phyloP scores from a whole-genome alignment of 2,888 invertebrate species.

The Automeris io region DNA sequence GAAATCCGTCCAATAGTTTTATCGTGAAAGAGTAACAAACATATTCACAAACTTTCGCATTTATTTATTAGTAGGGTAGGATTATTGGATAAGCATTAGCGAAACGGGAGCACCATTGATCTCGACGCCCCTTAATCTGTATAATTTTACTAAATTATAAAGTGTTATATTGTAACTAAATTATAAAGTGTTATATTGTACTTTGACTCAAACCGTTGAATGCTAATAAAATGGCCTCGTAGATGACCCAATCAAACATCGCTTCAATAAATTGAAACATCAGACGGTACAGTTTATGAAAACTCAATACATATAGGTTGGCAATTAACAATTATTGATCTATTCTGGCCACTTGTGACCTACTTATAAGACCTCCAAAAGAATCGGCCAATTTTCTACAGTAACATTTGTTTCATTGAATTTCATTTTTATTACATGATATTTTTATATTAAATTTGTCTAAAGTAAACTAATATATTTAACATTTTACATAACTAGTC shows the following conservation, averaged over 20 bases:
- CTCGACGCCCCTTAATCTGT: no score
- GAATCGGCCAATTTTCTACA: conserved; percentile 4
- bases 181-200: not conserved
- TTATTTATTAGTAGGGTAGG: no score
- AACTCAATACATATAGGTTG: conserved; percentile 37
- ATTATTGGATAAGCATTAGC: no score
- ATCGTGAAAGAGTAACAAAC: no score
- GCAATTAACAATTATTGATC: conserved; percentile 63
- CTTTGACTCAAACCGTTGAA: not conserved
- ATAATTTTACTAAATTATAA: not conserved
- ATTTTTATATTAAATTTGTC: no score
- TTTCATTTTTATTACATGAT: no score
- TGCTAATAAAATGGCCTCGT: conserved; percentile 9
- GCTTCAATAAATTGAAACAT: conserved; percentile 28
- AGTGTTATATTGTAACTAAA: not conserved
- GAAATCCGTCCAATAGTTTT: no score
- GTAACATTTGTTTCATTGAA: no score
- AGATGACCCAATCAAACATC: conserved; percentile 24
- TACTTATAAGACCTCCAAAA: conserved; percentile 46
- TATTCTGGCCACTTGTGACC: conserved; percentile 27
- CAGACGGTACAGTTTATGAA: conserved; percentile 33
- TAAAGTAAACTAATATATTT: no score
- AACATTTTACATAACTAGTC: no score
- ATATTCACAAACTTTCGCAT: no score
- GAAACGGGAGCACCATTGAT: no score